Evolutionary conservation across 2,888 invertebrate species (phyloP).

Genomic region (Cantharis rustica): DNA sequence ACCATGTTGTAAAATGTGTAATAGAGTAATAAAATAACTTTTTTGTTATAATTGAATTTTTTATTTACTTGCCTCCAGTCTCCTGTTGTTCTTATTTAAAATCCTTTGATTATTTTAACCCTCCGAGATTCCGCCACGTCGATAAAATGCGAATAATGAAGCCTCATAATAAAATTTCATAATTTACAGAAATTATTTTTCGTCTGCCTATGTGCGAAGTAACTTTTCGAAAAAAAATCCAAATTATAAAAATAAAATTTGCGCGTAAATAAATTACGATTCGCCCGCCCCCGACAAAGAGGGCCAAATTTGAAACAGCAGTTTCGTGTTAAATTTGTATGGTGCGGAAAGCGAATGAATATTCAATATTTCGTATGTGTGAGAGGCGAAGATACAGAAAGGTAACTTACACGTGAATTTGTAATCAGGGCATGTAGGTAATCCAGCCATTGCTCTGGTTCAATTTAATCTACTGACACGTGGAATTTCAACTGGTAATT

Average conservation of each 20-base stretch:
- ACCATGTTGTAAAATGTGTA: not conserved
- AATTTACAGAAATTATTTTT: not conserved
- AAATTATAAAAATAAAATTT: not conserved
- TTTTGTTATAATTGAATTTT: not conserved
- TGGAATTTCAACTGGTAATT: constrained; percentile 11
- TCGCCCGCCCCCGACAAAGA: constrained; percentile 8
- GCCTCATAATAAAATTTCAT: not conserved
- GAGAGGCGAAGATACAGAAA: constrained; percentile 26
- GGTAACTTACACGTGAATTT: constrained; percentile 29
- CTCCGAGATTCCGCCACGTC: not conserved
- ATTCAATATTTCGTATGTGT: constrained; percentile 32
- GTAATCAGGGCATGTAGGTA: constrained; percentile 28
- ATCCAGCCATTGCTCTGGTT: constrained; percentile 25
- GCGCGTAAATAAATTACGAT: constrained; percentile 20
- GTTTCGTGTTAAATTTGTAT: constrained; percentile 27
- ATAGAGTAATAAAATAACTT: not conserved
- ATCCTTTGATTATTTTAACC: not conserved
- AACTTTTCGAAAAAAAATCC: not conserved
- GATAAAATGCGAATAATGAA: not conserved
- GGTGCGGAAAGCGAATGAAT: constrained; percentile 29
- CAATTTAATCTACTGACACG: constrained; percentile 23
- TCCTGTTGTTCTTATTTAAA: not conserved
- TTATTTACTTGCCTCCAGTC: not conserved
- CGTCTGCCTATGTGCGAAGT: not conserved
- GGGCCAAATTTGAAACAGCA: constrained; percentile 20